Evolutionary conservation across 2,888 invertebrate genomes (phyloP), one percentile per base, ranked within the genome.

Genomic region (Sphaerophoria taeniata): DNA sequence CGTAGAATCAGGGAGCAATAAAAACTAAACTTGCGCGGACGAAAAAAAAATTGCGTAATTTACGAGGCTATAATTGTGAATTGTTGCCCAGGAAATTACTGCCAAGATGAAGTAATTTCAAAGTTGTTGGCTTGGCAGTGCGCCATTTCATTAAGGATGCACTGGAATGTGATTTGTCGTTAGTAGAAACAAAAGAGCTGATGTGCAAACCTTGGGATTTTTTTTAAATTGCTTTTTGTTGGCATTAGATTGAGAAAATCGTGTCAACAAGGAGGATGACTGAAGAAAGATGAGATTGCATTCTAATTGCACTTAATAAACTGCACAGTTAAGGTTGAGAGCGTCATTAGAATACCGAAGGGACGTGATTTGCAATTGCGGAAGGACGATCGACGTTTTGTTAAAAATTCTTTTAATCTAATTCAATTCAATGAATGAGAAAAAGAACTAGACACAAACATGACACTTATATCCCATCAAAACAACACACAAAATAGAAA

Each of bases 31-130:
- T 12, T 4, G 14, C 3, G 61, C 31, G 12, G 1, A 12, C 31
- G 31, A 55, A 11, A 11, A 14, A 2, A 14, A 24, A 16, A 39
- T 73, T 81, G 81, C 76, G 81, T 81, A 81, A 85, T 85, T 85
- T 81, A 85, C 81, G 81, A 77, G 81, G 65, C 72, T 51, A 73
- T 85, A 81, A 76, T 81, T 76, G 85, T 81, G 85, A 85, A 85
- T 85, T 85, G 85, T 85, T 81, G 76, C 9, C 72, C 76, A 81
- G 85, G 85, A 85, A 85, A 81, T 81, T 85, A 85, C 72, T 49
- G 58, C 61, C 73, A 61, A 63, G 73, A 85, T 85, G 85, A 85
- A 85, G 81, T 81, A 73, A 85, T 85, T 81, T 76, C 33, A 72
- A 67, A 58, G 34, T 49, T 33, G 39, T 11, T 16, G 45, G 61